These are phyloP conservation scores for Chesias legatella DNA, from an alignment of 2,888 invertebrate species.

Conservation along the genomic window DNA sequence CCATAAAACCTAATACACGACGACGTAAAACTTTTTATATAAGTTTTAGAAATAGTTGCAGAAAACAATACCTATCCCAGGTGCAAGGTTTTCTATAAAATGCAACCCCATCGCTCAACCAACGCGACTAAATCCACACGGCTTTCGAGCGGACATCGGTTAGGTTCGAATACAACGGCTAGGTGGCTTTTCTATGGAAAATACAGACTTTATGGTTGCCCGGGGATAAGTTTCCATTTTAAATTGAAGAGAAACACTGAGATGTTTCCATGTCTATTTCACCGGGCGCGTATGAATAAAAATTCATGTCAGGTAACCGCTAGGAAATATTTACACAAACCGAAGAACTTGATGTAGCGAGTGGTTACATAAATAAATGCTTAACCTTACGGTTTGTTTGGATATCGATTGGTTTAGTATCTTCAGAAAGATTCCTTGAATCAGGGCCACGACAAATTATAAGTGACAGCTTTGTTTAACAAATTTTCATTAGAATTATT, in stretches of 20 bases:
- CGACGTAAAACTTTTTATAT: slow-evolving; percentile 78
- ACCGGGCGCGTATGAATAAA: slow-evolving; percentile 67
- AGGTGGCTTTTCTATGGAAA: slow-evolving; percentile 76
- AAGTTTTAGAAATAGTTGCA: slow-evolving; percentile 72
- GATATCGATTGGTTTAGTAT: slow-evolving; percentile 26
- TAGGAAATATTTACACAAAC: slow-evolving; percentile 69
- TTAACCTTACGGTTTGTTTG: slow-evolving; percentile 33
- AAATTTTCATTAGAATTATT: slow-evolving; percentile 30
- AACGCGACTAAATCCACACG: slow-evolving; percentile 69
- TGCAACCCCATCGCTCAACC: slow-evolving; percentile 44
- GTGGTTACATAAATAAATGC: slow-evolving; percentile 52
- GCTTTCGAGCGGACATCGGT: slow-evolving; percentile 73
- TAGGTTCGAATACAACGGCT: slow-evolving; percentile 67
- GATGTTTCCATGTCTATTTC: slow-evolving; percentile 72
- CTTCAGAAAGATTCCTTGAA: slow-evolving; percentile 10
- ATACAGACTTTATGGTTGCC: slow-evolving; percentile 77
- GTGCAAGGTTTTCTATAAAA: slow-evolving; percentile 54
- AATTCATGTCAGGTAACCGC: slow-evolving; percentile 69
- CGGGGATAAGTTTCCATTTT: slow-evolving; percentile 78
- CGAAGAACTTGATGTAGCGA: slow-evolving; percentile 52
- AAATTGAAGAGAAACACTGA: slow-evolving; percentile 76
- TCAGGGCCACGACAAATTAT: slow-evolving; percentile 4
- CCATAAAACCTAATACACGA: slow-evolving; percentile 76
- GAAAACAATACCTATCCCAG: slow-evolving; percentile 72
- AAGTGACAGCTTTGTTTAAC: slow-evolving; percentile 1